phyloP scores from a whole-genome alignment of 2,888 invertebrate species.

The Cataglyphis rosenhaueri region DNA sequence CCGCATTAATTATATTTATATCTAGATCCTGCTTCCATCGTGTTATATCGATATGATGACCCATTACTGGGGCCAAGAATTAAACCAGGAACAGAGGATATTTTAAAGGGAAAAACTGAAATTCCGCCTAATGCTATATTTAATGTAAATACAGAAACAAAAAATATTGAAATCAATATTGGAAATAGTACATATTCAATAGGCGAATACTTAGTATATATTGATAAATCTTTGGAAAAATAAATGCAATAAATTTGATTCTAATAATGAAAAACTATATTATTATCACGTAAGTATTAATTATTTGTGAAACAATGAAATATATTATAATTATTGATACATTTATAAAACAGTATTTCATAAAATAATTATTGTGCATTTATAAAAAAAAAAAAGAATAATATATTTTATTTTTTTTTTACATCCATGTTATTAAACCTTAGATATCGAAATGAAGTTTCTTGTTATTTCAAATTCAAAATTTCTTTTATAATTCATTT shows the following conservation, averaged over 20 bases:
- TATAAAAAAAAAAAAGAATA: constrained; percentile 25
- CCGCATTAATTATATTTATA: constrained; percentile 63
- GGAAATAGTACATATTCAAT: constrained; percentile 67
- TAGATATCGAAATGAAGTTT: background rate
- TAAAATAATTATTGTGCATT: constrained; percentile 6
- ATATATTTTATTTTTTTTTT: background rate
- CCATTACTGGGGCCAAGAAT: constrained; percentile 91
- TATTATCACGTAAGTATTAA: constrained; percentile 17
- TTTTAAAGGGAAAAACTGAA: constrained; percentile 88
- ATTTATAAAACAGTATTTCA: background rate
- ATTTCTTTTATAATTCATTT: background rate
- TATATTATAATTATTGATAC: background rate
- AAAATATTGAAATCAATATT: constrained; percentile 71
- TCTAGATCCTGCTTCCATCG: constrained; percentile 88
- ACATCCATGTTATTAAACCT: background rate
- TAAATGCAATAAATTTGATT: constrained; percentile 23
- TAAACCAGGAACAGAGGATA: constrained; percentile 90
- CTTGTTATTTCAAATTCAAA: background rate
- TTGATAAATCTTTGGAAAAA: constrained; percentile 43
- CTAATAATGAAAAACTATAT: background rate
- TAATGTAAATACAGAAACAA: constrained; percentile 78
- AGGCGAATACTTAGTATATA: constrained; percentile 79
- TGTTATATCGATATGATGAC: constrained; percentile 93
- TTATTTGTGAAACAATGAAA: constrained; percentile 18
- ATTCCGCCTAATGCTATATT: constrained; percentile 86